Percentiles rank a stretch among this genome's conserved stretches.
phyloP scores from a whole-genome alignment of 2,113 vertebrate species.

The Aleadryas rufinucha region DNA sequence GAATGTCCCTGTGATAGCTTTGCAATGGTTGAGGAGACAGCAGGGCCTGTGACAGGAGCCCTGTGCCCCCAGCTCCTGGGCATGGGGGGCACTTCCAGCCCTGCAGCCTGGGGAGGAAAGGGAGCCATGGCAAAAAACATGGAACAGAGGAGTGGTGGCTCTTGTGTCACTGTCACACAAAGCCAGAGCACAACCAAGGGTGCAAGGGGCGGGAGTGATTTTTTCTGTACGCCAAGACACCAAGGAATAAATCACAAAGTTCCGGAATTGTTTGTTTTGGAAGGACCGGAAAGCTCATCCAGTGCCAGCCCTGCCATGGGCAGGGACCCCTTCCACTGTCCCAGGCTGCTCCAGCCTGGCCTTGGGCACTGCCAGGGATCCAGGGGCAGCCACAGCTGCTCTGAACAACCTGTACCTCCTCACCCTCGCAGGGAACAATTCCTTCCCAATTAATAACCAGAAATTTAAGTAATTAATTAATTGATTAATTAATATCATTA shows the following conservation, averaged over 20 bases:
- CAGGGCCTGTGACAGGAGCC: rapidly evolving
- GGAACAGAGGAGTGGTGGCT: rapidly evolving
- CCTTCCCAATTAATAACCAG: neutral
- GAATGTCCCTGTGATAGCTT: rapidly evolving
- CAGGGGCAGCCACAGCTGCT: neutral
- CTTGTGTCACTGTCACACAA: neutral
- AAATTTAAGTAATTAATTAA: neutral
- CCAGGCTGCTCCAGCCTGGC: neutral
- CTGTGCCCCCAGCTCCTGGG: rapidly evolving
- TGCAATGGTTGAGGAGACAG: neutral
- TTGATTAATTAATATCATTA: rapidly evolving
- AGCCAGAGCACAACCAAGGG: neutral
- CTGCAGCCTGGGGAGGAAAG: neutral
- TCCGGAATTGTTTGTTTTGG: neutral
- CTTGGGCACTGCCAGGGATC: neutral
- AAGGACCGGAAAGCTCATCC: rapidly evolving
- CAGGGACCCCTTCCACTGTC: neutral
- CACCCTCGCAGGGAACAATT: neutral
- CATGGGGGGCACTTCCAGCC: neutral
- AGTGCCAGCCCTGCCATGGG: neutral
- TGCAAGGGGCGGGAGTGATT: rapidly evolving
- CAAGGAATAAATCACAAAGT: neutral
- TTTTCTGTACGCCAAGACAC: neutral
- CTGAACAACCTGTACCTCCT: rapidly evolving
- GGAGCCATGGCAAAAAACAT: rapidly evolving